Evolutionary conservation across 92 coral and sea anemone species (phyloP).

Genomic region (Actinostola sp.): DNA sequence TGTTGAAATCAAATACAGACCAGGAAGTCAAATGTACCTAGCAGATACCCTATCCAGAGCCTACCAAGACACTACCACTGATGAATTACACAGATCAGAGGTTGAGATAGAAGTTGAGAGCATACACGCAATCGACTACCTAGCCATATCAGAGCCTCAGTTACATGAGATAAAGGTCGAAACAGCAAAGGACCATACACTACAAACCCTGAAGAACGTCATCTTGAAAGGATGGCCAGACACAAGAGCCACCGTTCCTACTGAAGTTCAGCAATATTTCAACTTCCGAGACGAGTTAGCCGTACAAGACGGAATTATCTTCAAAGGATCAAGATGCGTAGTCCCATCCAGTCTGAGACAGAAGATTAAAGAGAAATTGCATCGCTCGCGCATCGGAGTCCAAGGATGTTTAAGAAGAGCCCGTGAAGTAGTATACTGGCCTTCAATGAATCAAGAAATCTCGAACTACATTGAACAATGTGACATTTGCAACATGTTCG

Average conservation of each 20-base stretch:
- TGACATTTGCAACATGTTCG: slow-evolving; percentile 27
- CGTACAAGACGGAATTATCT: slow-evolving; percentile 57
- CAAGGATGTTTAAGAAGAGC: slow-evolving; percentile 51
- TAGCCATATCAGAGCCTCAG: slow-evolving; percentile 43
- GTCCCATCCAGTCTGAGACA: slow-evolving; percentile 47
- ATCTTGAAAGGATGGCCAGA: slow-evolving; percentile 66
- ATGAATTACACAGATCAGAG: neutral
- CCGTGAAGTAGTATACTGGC: slow-evolving; percentile 44
- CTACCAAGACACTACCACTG: slow-evolving; percentile 4
- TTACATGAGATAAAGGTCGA: slow-evolving; percentile 34
- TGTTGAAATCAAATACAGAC: slow-evolving; percentile 48
- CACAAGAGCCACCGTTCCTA: slow-evolving; percentile 19
- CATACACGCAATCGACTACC: slow-evolving; percentile 41
- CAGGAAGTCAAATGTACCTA: slow-evolving; percentile 46
- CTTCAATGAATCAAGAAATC: slow-evolving; percentile 42
- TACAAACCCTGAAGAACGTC: slow-evolving; percentile 35
- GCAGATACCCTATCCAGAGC: slow-evolving; percentile 62
- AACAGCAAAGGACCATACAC: slow-evolving; percentile 57
- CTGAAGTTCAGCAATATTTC: slow-evolving; percentile 34
- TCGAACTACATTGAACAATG: slow-evolving; percentile 39
- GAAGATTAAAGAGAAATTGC: slow-evolving; percentile 41
- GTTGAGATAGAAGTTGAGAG: slow-evolving; percentile 36
- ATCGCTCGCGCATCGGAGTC: slow-evolving; percentile 26
- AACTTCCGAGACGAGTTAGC: slow-evolving; percentile 52
- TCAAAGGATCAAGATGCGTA: slow-evolving; percentile 54